Conservation (phyloP, 2,797 vertebrate genomes). For the Sebastes vulpes region DNA sequence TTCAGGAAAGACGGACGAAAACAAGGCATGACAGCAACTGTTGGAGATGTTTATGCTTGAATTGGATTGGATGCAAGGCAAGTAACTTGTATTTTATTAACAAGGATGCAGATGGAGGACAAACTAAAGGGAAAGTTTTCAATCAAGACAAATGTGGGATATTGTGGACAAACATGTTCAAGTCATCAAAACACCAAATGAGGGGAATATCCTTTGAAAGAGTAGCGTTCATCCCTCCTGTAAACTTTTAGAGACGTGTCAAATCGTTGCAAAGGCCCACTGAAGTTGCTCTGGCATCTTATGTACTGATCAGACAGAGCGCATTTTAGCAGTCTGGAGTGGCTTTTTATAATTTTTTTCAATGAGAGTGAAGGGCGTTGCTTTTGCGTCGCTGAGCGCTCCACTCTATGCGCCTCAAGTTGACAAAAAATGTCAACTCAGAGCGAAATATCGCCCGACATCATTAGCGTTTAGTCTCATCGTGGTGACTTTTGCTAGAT, state of each 20-base stretch:
- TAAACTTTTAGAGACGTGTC: not conserved
- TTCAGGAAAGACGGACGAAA: constrained; percentile 6
- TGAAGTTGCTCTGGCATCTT: not conserved
- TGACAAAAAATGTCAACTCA: too few species aligned
- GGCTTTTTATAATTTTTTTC: too few species aligned
- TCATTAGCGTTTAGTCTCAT: too few species aligned
- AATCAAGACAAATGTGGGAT: not conserved
- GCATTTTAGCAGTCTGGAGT: accelerated
- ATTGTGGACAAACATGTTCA: not conserved
- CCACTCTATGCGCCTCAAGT: too few species aligned
- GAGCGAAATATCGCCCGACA: too few species aligned
- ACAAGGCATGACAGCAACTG: constrained; percentile 6
- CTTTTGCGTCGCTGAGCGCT: too few species aligned
- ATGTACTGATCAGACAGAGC: accelerated
- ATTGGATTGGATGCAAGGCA: not conserved
- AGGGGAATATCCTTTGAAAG: not conserved
- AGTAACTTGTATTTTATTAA: not conserved
- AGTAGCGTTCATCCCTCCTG: not conserved
- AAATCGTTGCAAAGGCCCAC: accelerated
- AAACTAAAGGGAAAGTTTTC: not conserved
- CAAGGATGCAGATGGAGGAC: not conserved
- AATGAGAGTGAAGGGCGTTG: too few species aligned
- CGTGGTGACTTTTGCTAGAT: too few species aligned
- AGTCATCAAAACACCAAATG: not conserved
- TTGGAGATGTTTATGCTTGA: constrained; percentile 9